These are phyloP conservation scores for Neelides folsomi DNA, from an alignment of 2,888 invertebrate species.

Conservation along the genomic window DNA sequence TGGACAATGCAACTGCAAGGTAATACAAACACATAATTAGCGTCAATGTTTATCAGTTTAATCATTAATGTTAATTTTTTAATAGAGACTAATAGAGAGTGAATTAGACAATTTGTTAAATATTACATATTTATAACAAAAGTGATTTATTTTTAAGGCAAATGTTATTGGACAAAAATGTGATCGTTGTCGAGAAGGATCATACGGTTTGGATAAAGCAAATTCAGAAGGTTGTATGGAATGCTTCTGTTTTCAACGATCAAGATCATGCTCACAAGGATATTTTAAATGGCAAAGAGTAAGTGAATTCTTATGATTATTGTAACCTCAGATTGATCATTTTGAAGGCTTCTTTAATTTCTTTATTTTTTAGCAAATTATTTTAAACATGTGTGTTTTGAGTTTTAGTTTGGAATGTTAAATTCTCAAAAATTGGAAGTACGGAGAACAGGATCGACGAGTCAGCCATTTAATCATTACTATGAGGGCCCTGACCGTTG, in stretches of 20 bases:
- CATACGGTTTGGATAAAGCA: constrained; percentile 65
- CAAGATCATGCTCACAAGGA: constrained; percentile 65
- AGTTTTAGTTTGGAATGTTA: constrained; percentile 13
- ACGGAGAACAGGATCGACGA: neutral
- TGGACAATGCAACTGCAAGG: constrained; percentile 85
- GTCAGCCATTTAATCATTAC: neutral
- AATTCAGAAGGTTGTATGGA: constrained; percentile 80
- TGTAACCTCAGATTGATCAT: neutral
- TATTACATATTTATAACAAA: neutral
- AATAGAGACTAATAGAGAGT: too few relatives aligned
- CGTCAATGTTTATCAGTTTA: too few relatives aligned
- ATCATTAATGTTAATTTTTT: too few relatives aligned
- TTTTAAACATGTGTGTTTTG: neutral
- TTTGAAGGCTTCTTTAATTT: neutral
- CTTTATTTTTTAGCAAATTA: neutral
- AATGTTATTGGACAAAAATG: constrained; percentile 75
- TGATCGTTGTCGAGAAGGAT: constrained; percentile 64
- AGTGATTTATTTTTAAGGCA: constrained; percentile 43
- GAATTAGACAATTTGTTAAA: too few relatives aligned
- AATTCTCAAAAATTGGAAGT: constrained; percentile 10
- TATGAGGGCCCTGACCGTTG: constrained; percentile 8
- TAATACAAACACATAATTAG: constrained; percentile 35
- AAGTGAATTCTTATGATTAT: constrained; percentile 10
- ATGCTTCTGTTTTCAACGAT: constrained; percentile 91
- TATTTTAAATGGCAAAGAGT: constrained; percentile 67